These are phyloP conservation scores for Chaenogobius annularis DNA, from an alignment of 2,113 vertebrate species.

Conservation along the genomic window DNA sequence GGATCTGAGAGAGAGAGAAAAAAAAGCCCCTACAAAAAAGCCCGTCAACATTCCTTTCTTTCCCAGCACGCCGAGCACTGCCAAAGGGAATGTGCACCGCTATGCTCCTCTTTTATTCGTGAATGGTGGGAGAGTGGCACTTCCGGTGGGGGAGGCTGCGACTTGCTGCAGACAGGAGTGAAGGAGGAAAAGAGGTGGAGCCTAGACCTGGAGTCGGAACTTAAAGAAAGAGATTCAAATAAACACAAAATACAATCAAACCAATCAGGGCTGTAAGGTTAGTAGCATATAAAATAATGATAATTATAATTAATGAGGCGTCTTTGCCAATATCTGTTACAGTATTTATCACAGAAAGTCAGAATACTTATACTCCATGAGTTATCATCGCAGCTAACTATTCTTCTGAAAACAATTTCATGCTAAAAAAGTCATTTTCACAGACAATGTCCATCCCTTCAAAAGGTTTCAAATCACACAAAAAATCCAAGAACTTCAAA, in stretches of 20 bases:
- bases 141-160: conserved; percentile 62
- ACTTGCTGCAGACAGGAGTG: conserved; percentile 1
- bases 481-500: too few species aligned
- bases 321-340: too few species aligned
- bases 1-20: conserved; percentile 2
- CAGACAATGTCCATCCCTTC: too few species aligned
- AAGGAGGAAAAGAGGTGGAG: conserved; percentile 19
- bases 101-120: conserved; percentile 37
- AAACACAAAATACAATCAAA: background rate
- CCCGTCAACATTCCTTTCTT: conserved; percentile 51
- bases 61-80: conserved; percentile 30
- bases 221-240: background rate
- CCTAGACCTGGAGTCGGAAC: conserved; percentile 1
- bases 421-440: too few species aligned
- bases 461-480: too few species aligned
- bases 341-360: too few species aligned
- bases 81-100: conserved; percentile 50
- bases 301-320: too few species aligned
- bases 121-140: conserved; percentile 53
- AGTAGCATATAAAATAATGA: too few species aligned
- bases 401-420: too few species aligned
- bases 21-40: conserved; percentile 19
- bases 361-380: too few species aligned
- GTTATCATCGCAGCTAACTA: too few species aligned
- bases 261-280: too few species aligned